These are phyloP conservation scores for Chelonoidis abingdonii DNA, from an alignment of 2,113 vertebrate species.

Conservation along the genomic window DNA sequence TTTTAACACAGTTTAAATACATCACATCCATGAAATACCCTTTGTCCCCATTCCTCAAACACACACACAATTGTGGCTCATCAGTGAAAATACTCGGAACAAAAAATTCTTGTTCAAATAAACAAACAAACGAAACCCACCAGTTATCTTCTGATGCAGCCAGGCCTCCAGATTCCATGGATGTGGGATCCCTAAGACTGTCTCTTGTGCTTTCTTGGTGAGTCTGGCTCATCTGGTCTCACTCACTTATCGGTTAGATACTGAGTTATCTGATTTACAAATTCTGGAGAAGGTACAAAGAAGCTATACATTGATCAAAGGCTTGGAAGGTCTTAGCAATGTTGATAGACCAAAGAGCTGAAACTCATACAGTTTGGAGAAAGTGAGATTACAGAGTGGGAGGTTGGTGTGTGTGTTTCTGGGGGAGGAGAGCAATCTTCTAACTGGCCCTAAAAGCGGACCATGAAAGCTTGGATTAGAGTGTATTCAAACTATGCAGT, in stretches of 20 bases:
- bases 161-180: slow-evolving; percentile 31
- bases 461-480: background rate
- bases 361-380: background rate
- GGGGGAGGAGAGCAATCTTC: background rate
- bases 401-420: background rate
- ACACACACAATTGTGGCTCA: background rate
- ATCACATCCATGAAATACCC: background rate
- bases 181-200: slow-evolving; percentile 20
- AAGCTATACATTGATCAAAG: slow-evolving; percentile 47
- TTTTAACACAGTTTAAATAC: background rate
- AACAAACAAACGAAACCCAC: background rate
- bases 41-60: background rate
- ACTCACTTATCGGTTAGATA: slow-evolving; percentile 55
- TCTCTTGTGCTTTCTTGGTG: slow-evolving; percentile 6
- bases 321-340: background rate
- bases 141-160: background rate
- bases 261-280: slow-evolving; percentile 26
- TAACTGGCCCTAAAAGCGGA: background rate
- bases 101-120: background rate
- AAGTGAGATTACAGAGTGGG: slow-evolving; percentile 10
- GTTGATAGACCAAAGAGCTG: slow-evolving; percentile 32
- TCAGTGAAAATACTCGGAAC: background rate
- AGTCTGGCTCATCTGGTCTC: slow-evolving; percentile 60
- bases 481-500: background rate
- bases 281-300: slow-evolving; percentile 54